Evolutionary conservation across 1,140 invertebrate genomes (phyloP).

Genomic region (Zaprionus africanus): DNA sequence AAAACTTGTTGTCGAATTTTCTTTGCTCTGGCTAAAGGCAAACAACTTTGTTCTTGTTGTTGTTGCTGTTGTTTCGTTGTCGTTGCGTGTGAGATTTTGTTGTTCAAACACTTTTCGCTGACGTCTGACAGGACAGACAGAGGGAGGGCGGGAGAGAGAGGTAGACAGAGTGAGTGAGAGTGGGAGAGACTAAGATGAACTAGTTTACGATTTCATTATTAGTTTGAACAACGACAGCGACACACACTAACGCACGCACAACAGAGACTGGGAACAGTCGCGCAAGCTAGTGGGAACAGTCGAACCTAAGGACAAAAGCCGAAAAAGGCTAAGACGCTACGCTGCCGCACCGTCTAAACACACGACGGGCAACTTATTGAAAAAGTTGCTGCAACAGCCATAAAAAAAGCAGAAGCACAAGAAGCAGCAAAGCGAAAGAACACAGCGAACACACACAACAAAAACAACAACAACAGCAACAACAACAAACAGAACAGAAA

Average conservation of each 20-base stretch:
- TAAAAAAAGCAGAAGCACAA: slow-evolving; percentile 15
- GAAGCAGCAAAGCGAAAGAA: slow-evolving; percentile 41
- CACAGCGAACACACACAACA: slow-evolving; percentile 2
- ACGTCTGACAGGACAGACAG: slow-evolving; percentile 49
- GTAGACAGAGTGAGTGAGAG: background rate
- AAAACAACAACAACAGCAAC: slow-evolving; percentile 5
- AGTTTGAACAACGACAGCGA: slow-evolving; percentile 73
- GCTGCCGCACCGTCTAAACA: slow-evolving; percentile 21
- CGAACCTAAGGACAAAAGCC: background rate
- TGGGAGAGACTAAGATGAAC: slow-evolving; percentile 65
- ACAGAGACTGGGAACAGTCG: background rate
- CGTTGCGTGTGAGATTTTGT: slow-evolving; percentile 80
- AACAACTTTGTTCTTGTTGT: slow-evolving; percentile 34
- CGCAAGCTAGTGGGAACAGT: background rate
- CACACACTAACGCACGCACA: too few relatives aligned
- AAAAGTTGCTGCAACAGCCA: slow-evolving; percentile 62
- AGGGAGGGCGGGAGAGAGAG: background rate
- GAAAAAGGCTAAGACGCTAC: slow-evolving; percentile 36
- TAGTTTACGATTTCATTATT: slow-evolving; percentile 83
- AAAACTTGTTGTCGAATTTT: slow-evolving; percentile 67
- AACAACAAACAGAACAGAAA: slow-evolving; percentile 8
- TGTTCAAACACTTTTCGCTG: slow-evolving; percentile 81
- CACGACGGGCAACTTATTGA: slow-evolving; percentile 74
- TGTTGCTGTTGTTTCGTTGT: slow-evolving; percentile 57
- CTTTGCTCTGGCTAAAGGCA: slow-evolving; percentile 44